Base-by-base conservation (phyloP, 2,888 invertebrate genomes). In the Tanypteryx hageni region DNA sequence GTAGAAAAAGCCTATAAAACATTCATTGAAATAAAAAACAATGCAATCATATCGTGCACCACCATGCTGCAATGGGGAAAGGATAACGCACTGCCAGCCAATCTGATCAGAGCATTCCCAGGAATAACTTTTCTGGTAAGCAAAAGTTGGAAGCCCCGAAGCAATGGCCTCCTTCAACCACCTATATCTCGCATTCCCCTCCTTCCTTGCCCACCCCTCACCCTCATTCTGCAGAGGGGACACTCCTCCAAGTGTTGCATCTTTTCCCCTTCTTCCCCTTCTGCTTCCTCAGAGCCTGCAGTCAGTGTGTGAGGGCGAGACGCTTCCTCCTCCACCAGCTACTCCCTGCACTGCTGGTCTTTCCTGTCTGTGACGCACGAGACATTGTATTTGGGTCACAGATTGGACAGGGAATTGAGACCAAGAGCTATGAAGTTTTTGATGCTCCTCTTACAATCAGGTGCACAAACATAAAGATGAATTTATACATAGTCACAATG, bases 301-400 rank as follows among this genome's bases (percentile, higher is more conserved):
- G 89, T 89, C 89, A 89, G 89, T 89, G 89, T 18, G 89, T 68
- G 44, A 89, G 89, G 89, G 89, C 64, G 4, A 89, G 64, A 44
- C 89, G 61, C 89, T 89, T 89, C 44, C 89, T 44, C 27, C 89
- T 64, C 89, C 89, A 89, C 89, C 89, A 89, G 89, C 89, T 89
- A 86, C 86, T 86, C 14, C 59, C 86, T 31, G 61, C 61, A 18
- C 61, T 64, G 64, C 64, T 89, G 14, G 89, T 11, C 68, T 89
- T 89, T 44, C 89, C 89, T 89, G 89, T 64, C 89, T 89, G 89
- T 56, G 89, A 44, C 61, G 86, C 86, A 86, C 27, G 27, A 61
- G 27, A 22, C 31, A 31, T 7, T n/a, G 22, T 22, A 27, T 76
- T 76, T 76, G 76, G 76, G 11, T 27, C 10, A 76, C 11, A 5